These are phyloP conservation scores for Cataglyphis cursor DNA, from an alignment of 2,888 invertebrate species.

Conservation along the genomic window DNA sequence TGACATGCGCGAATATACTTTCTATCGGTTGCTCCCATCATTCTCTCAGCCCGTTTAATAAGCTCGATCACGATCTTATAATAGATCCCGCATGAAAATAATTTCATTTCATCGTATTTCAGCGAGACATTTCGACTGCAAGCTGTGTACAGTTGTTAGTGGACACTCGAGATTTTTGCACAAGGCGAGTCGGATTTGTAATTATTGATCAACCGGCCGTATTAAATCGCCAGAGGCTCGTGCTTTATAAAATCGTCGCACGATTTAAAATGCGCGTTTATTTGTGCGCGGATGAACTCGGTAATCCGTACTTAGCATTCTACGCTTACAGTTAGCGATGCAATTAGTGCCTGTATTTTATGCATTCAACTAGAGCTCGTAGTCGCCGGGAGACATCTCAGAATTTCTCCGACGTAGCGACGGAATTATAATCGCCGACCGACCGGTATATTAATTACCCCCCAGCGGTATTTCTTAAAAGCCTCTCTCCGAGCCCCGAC, in stretches of 20 bases:
- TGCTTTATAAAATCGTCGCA: slow-evolving; percentile 6
- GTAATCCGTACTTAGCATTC: slow-evolving; percentile 28
- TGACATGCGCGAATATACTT: not conserved
- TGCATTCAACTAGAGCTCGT: slow-evolving; percentile 43
- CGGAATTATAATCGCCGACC: slow-evolving; percentile 46
- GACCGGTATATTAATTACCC: slow-evolving; percentile 44
- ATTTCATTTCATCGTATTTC: slow-evolving; percentile 18
- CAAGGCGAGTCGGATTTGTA: not conserved
- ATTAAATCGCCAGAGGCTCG: not conserved
- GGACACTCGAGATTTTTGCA: not conserved
- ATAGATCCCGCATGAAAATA: not conserved
- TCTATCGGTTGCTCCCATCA: not conserved
- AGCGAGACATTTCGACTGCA: not conserved
- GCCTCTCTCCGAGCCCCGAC: not conserved
- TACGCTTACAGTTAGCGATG: slow-evolving; percentile 24
- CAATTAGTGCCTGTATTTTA: slow-evolving; percentile 49
- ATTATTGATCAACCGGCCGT: slow-evolving; percentile 9
- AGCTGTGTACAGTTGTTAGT: not conserved
- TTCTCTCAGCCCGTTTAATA: slow-evolving; percentile 13
- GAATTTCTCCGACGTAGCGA: slow-evolving; percentile 41
- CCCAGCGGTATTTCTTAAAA: slow-evolving; percentile 29
- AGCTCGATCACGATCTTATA: slow-evolving; percentile 9
- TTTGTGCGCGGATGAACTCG: not conserved
- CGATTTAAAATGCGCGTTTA: not conserved
- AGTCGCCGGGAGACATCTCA: slow-evolving; percentile 43